Evolutionary conservation across 2,113 vertebrate genomes (phyloP).

Genomic region (Oenanthe melanoleuca): DNA sequence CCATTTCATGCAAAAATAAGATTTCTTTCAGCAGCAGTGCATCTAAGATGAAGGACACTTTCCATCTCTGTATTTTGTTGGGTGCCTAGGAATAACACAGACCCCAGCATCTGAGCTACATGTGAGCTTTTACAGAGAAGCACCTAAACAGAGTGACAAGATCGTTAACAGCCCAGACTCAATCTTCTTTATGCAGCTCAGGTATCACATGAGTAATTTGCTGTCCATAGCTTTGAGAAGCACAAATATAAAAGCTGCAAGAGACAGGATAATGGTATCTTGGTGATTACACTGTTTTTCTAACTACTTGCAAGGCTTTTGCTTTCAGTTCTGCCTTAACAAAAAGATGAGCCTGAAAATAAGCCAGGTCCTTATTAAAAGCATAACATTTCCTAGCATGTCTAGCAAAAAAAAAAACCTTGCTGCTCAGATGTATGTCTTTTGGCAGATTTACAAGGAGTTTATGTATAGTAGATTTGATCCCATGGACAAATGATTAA

Average conservation of each 20-base stretch:
- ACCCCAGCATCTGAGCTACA: conserved; percentile 35
- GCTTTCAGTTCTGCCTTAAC: conserved; percentile 76
- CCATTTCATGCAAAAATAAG: conserved; percentile 12
- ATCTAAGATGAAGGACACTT: conserved; percentile 42
- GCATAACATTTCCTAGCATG: conserved; percentile 36
- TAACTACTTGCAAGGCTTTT: conserved; percentile 77
- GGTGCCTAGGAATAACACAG: conserved; percentile 54
- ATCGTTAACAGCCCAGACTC: conserved; percentile 77
- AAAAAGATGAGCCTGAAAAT: conserved; percentile 76
- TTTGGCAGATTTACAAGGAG: conserved; percentile 63
- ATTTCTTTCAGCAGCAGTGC: conserved; percentile 39
- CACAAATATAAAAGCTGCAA: conserved; percentile 75
- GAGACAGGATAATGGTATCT: conserved; percentile 76
- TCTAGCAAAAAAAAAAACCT: conserved; percentile 56
- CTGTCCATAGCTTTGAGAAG: conserved; percentile 70
- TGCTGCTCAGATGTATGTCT: conserved; percentile 55
- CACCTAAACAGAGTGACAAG: conserved; percentile 70
- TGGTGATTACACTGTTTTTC: conserved; percentile 77
- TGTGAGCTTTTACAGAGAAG: conserved; percentile 61
- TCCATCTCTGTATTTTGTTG: conserved; percentile 63
- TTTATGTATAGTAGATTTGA: conserved; percentile 42
- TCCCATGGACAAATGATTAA: conserved; percentile 56
- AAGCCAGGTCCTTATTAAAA: conserved; percentile 74
- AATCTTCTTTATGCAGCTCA: conserved; percentile 75
- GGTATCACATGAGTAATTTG: conserved; percentile 79